phyloP scores from a whole-genome alignment of 2,797 vertebrate genomes.

The Philypnodon macrostomus region DNA sequence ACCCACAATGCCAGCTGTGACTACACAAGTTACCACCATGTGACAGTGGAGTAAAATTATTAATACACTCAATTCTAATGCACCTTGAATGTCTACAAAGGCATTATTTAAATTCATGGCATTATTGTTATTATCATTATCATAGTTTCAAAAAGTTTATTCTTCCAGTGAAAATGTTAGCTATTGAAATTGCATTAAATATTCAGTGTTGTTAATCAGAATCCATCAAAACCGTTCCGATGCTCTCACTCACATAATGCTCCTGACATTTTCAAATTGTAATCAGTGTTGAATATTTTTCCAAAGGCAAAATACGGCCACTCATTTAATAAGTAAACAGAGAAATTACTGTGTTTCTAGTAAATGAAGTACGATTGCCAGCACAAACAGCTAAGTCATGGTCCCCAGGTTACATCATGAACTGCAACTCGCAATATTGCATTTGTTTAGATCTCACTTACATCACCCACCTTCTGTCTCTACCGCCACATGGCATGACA shows the following conservation, averaged over 20 bases:
- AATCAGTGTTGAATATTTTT: constrained; percentile 19
- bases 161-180: too few species aligned
- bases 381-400: constrained; percentile 10
- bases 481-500: constrained; percentile 14
- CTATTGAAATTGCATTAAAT: background rate
- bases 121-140: too few species aligned
- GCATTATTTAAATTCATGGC: too few species aligned
- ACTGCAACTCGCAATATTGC: constrained; percentile 10
- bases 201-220: background rate
- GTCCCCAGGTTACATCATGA: constrained; percentile 8
- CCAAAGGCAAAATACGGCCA: constrained; percentile 9
- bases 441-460: constrained; percentile 16
- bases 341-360: constrained; percentile 15
- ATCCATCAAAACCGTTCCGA: background rate
- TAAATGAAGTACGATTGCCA: constrained; percentile 5
- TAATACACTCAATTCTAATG: too few species aligned
- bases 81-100: too few species aligned
- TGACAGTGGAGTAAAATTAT: too few species aligned
- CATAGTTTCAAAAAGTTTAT: too few species aligned
- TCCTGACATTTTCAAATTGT: constrained; percentile 17
- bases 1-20: too few species aligned
- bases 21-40: too few species aligned
- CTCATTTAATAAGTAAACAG: constrained; percentile 22
- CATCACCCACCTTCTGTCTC: constrained; percentile 11
- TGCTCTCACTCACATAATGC: constrained; percentile 6